Base-by-base conservation (phyloP, 2,797 vertebrate genomes). In the Mus caroli region DNA sequence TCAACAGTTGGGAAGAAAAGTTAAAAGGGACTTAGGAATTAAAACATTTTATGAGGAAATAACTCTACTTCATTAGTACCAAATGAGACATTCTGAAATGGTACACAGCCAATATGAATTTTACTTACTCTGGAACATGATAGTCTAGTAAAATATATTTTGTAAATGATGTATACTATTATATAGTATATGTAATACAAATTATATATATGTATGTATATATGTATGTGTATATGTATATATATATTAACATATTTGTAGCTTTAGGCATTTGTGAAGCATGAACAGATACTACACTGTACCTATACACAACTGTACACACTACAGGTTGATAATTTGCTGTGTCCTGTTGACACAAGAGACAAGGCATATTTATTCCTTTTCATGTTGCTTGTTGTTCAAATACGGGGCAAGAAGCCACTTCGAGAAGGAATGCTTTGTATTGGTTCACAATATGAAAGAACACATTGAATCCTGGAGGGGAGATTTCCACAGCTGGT, bases 71-170 rank as follows among this genome's bases (percentile, higher is more conserved):
- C 46, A 2, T 64, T 37, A 28, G 90, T 80, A 40, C 71, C 91
- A 85, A 93, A 75, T 78, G 37, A 91, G 62, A 90, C 46, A 83
- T 11, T 89, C 37, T 89, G 82, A 94, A 86, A 93, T 58, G 73
- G 92, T 86, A 82, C 71, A 62, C 52, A 96, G 54, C 92, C 52
- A 58, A 7, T 64, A 40, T 76, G 67, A 80, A 40, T 87, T 91
- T 78, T 58, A 76, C 34, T 86, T 88, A 91, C 87, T 94, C 31
- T 87, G 43, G 96, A 95, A 52, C 64, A 92, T 86, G 54, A 83
- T 56, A 79, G 88, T 87, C 92, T 34, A 62, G 64, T 71, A 73
- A 31, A 95, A 94, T 71, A 88, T 28, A 34, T 79, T 90, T 60
- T 28, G 12, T 31, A 40, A 56, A 6, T 56, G n/a, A 71, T 71